phyloP scores from a whole-genome alignment of 2,797 vertebrate species.

The Chelonia mydas region DNA sequence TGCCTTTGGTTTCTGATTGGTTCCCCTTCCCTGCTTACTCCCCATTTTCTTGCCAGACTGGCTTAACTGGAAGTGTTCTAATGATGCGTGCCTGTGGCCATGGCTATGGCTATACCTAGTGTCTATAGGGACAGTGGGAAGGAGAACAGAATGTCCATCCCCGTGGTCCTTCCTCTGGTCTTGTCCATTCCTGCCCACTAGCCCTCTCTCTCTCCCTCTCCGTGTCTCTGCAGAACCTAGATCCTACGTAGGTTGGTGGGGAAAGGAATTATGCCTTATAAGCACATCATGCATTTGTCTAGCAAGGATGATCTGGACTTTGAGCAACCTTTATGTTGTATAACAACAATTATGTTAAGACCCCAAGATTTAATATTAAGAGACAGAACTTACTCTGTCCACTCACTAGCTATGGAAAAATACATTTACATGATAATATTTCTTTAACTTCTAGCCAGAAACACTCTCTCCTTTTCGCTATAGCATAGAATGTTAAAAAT shows the following conservation, averaged over 20 bases:
- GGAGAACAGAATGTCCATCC: background rate
- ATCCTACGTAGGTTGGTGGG: background rate
- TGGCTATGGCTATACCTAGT: background rate
- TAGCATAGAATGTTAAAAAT: background rate
- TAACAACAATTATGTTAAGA: background rate
- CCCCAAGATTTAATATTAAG: background rate
- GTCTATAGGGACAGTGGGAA: background rate
- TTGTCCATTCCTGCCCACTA: background rate
- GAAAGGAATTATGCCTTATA: background rate
- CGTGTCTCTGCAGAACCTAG: background rate
- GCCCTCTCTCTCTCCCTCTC: background rate
- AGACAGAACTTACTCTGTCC: background rate
- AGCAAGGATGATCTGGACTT: background rate
- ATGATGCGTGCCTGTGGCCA: background rate
- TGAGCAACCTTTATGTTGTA: background rate
- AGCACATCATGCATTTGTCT: background rate
- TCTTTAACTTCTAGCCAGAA: constrained; percentile 25
- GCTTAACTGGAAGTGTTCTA: background rate
- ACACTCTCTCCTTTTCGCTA: background rate
- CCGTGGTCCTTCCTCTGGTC: background rate
- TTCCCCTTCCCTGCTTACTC: background rate
- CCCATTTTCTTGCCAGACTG: background rate
- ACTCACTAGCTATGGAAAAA: background rate
- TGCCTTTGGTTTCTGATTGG: background rate
- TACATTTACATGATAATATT: background rate